These are phyloP conservation scores for Cephalophus harveyi DNA, from an alignment of 2,113 vertebrate species.

Conservation along the genomic window DNA sequence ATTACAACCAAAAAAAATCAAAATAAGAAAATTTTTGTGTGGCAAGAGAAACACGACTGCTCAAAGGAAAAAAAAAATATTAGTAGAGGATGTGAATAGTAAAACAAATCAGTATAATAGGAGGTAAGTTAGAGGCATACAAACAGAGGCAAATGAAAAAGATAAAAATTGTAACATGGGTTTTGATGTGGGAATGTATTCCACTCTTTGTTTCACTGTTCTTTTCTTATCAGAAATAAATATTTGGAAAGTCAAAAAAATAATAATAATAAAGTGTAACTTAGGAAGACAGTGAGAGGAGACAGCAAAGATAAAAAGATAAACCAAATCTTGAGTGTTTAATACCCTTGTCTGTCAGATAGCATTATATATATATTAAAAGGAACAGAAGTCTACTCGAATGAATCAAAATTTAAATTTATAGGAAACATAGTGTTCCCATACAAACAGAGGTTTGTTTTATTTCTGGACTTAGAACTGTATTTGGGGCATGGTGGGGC, in stretches of 20 bases:
- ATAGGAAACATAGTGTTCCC: background rate
- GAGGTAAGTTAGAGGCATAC: background rate
- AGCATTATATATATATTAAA: background rate
- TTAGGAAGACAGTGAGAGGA: background rate
- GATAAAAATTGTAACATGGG: background rate
- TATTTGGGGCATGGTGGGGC: background rate
- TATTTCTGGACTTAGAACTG: background rate
- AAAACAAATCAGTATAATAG: background rate
- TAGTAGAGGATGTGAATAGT: background rate
- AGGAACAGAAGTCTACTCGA: background rate
- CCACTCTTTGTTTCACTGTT: background rate
- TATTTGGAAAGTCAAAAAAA: background rate
- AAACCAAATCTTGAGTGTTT: background rate
- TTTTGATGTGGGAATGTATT: background rate
- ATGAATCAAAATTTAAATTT: background rate
- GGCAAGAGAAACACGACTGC: background rate
- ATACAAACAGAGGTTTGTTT: background rate
- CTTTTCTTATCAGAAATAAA: background rate
- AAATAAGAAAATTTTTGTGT: background rate
- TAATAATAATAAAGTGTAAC: background rate
- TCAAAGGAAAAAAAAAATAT: background rate
- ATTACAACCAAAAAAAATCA: background rate
- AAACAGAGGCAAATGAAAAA: background rate
- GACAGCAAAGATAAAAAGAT: background rate
- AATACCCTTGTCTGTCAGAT: background rate